These are phyloP conservation scores for Lasaia peninsularis DNA, from an alignment of 1,140 invertebrate species.

Conservation along the genomic window DNA sequence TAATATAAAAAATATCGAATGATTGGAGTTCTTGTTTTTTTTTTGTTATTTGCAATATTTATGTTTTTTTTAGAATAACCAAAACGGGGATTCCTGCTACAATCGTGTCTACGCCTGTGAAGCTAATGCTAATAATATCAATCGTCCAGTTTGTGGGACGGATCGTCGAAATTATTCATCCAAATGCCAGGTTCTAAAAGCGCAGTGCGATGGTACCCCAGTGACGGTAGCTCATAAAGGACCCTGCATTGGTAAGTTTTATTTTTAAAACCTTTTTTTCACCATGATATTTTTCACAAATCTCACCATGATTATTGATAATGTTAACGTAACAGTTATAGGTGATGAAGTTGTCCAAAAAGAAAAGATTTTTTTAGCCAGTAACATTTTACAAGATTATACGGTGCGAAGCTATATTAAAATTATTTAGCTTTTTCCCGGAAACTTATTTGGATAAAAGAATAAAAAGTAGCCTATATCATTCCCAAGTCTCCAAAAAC, in stretches of 20 bases:
- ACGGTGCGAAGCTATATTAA: too few relatives aligned
- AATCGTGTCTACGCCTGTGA: conserved; percentile 53
- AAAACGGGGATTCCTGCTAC: conserved; percentile 42
- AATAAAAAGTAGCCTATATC: too few relatives aligned
- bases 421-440: too few relatives aligned
- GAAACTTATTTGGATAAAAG: too few relatives aligned
- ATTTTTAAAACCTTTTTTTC: background rate
- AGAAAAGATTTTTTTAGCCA: too few relatives aligned
- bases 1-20: too few relatives aligned
- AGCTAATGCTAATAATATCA: conserved; percentile 34
- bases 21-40: background rate
- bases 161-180: conserved; percentile 88
- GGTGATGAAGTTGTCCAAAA: too few relatives aligned
- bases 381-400: too few relatives aligned
- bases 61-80: conserved; percentile 24
- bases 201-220: conserved; percentile 83
- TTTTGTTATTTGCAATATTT: conserved; percentile 21
- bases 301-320: too few relatives aligned
- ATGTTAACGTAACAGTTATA: too few relatives aligned
- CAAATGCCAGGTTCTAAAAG: conserved; percentile 85
- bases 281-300: too few relatives aligned
- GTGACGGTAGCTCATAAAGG: conserved; percentile 84
- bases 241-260: conserved; percentile 81
- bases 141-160: conserved; percentile 85
- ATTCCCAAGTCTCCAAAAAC: too few relatives aligned